These are phyloP conservation scores for Astropecten irregularis DNA, from an alignment of 53 echinoderm and acorn worm species.

Conservation along the genomic window DNA sequence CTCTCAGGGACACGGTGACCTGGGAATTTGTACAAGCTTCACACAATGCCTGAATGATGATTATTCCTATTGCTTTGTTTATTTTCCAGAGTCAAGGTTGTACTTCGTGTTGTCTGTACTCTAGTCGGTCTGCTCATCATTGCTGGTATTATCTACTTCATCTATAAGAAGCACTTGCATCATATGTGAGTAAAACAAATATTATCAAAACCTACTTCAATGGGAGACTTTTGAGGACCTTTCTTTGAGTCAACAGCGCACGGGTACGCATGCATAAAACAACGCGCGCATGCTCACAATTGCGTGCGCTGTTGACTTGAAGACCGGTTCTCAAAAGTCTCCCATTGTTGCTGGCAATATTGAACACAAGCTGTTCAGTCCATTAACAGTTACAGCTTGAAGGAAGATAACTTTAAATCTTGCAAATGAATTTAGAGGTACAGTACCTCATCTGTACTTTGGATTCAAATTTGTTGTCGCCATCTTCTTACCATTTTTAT, in stretches of 20 bases:
- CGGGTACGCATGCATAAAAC: too few relatives aligned
- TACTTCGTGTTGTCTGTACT: not conserved
- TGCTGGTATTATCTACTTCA: not conserved
- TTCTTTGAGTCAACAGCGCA: too few relatives aligned
- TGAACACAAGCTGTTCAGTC: too few relatives aligned
- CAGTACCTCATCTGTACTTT: too few relatives aligned
- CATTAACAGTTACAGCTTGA: too few relatives aligned
- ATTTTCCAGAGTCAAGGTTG: not conserved
- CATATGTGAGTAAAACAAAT: not conserved
- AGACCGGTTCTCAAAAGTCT: too few relatives aligned
- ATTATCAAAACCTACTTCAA: not conserved
- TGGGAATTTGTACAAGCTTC: not conserved
- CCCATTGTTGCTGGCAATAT: not conserved
- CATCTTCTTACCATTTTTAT: too few relatives aligned
- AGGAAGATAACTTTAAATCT: too few relatives aligned
- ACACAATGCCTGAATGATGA: not conserved
- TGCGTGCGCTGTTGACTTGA: too few relatives aligned
- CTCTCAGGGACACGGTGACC: not conserved
- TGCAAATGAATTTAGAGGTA: too few relatives aligned
- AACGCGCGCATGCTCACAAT: not conserved
- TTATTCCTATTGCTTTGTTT: too few relatives aligned
- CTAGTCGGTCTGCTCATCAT: not conserved
- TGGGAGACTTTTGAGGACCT: not conserved
- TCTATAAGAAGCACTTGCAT: not conserved
- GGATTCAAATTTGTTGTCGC: too few relatives aligned